These are phyloP conservation scores for Podarcis cretensis DNA, from an alignment of 2,113 vertebrate genomes.

Conservation along the genomic window DNA sequence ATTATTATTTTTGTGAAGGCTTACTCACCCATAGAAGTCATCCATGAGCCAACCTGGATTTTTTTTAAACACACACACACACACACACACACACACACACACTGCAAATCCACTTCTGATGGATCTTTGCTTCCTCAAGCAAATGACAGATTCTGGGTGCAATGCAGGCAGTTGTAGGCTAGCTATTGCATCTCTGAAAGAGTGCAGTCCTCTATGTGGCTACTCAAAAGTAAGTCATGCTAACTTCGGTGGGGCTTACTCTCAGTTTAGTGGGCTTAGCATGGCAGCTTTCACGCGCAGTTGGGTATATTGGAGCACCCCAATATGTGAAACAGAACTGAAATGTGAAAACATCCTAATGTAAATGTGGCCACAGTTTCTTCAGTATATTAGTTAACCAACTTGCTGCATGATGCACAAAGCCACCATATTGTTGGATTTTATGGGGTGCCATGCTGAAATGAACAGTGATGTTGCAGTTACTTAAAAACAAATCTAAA, in stretches of 20 bases:
- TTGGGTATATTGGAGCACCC: background rate
- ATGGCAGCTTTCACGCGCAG: background rate
- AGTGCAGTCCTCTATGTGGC: background rate
- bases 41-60: background rate
- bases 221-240: background rate
- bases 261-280: background rate
- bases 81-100: background rate
- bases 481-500: background rate
- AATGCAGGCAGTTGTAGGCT: background rate
- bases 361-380: background rate
- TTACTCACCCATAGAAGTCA: background rate
- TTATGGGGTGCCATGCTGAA: background rate
- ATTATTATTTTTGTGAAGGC: background rate
- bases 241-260: background rate
- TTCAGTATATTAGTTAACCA: background rate
- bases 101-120: background rate
- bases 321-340: background rate
- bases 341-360: background rate
- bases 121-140: background rate
- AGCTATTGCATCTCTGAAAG: background rate
- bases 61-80: too few species aligned
- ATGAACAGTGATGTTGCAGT: background rate
- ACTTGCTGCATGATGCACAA: background rate
- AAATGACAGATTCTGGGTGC: background rate
- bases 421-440: background rate